phyloP scores from a whole-genome alignment of 92 coral and sea anemone species.

The Paragorgia papillata region DNA sequence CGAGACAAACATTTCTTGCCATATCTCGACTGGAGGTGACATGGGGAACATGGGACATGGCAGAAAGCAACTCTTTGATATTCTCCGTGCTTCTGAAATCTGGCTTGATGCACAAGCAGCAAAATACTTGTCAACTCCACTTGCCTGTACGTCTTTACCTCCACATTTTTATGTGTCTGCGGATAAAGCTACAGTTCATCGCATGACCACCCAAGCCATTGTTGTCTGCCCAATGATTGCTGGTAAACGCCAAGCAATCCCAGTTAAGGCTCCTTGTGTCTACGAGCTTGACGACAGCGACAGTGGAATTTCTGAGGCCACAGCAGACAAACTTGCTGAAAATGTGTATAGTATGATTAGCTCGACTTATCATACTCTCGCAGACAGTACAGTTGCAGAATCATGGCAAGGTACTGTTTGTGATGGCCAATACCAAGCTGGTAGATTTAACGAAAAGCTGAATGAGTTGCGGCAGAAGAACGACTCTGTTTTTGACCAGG shows the following conservation, averaged over 20 bases:
- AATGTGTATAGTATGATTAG: background rate
- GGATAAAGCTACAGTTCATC: too few species aligned
- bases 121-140: constrained; percentile 2
- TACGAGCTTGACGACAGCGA: too few species aligned
- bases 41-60: constrained; percentile 24
- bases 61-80: background rate
- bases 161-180: background rate
- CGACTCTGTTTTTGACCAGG: too few species aligned
- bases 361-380: constrained; percentile 3
- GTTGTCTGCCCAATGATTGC: too few species aligned
- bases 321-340: too few species aligned
- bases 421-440: too few species aligned
- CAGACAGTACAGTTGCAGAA: background rate
- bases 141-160: constrained; percentile 10
- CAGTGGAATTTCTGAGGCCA: too few species aligned
- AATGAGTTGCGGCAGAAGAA: too few species aligned
- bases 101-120: constrained; percentile 15
- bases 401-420: constrained; percentile 21
- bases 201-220: too few species aligned
- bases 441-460: too few species aligned
- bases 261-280: too few species aligned
- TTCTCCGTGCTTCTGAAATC: constrained; percentile 21
- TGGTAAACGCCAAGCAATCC: too few species aligned
- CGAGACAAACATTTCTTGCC: constrained; percentile 11
- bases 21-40: constrained; percentile 18